Conservation (phyloP, 2,888 invertebrate species). For the Mycalesis mineus region DNA sequence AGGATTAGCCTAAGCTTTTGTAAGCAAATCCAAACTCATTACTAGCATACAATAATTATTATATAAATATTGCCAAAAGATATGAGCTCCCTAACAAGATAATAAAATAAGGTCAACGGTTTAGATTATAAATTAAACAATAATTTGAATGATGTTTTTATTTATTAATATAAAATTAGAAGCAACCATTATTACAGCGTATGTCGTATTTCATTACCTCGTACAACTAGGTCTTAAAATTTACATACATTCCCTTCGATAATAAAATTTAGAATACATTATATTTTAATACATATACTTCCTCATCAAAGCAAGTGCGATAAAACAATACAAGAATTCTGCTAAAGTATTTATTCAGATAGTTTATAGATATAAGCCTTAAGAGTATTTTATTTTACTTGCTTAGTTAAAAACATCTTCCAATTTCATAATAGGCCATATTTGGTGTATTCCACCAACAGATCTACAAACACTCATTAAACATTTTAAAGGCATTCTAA, state of each 20-base stretch:
- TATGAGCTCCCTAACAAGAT: background rate
- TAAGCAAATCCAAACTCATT: too few species aligned
- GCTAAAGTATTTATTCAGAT: background rate
- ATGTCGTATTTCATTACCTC: conserved; percentile 41
- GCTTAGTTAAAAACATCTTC: conserved; percentile 1
- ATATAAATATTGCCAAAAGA: too few species aligned
- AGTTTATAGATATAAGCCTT: conserved; percentile 7
- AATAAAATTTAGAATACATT: background rate
- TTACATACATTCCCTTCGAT: conserved; percentile 15
- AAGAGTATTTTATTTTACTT: background rate
- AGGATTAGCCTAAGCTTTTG: too few species aligned
- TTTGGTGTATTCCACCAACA: conserved; percentile 9
- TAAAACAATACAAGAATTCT: background rate
- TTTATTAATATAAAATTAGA: conserved; percentile 75
- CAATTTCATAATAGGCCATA: conserved; percentile 21
- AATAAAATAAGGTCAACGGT: background rate
- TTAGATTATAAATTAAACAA: conserved; percentile 29
- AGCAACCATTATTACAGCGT: conserved; percentile 74
- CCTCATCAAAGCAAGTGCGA: background rate
- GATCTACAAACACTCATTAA: conserved; percentile 20
- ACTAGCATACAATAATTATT: too few species aligned
- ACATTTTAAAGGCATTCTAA: background rate
- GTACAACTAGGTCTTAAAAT: conserved; percentile 47
- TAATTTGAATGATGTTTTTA: conserved; percentile 39
- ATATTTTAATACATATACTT: background rate